Conservation (phyloP, 1,140 invertebrate genomes). For the Paracyclopina nana region DNA sequence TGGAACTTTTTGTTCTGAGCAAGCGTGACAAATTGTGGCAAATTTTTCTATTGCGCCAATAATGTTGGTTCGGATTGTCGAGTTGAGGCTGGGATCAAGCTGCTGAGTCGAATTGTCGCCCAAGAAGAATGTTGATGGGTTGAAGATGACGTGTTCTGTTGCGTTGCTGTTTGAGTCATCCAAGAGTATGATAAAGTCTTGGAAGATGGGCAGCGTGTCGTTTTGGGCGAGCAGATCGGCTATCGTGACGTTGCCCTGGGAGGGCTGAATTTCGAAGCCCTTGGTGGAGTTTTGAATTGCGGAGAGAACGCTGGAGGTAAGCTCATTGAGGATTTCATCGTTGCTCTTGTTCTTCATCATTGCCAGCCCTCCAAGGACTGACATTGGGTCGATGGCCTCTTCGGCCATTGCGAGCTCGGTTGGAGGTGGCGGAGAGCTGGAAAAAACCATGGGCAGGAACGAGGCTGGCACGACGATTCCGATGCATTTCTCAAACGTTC, state of each 20-base stretch:
- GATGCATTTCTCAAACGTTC: conserved; percentile 3
- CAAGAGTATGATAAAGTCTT: neutral
- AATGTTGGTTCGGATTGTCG: neutral
- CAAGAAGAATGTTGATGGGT: neutral
- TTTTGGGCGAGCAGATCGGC: neutral
- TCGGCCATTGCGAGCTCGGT: no score
- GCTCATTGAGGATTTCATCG: no score
- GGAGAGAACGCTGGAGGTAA: no score
- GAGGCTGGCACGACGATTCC: conserved; percentile 4
- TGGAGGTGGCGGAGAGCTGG: no score
- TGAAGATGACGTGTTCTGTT: conserved; percentile 6
- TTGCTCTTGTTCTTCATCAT: no score
- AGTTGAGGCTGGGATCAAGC: neutral
- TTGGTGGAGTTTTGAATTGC: no score
- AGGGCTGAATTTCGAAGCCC: no score
- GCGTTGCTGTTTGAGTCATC: neutral
- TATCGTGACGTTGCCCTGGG: neutral
- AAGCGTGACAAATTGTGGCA: conserved; percentile 1
- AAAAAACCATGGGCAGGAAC: no score
- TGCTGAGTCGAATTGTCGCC: neutral
- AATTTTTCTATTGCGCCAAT: neutral
- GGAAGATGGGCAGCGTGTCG: conserved; percentile 13
- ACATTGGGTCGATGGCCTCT: no score
- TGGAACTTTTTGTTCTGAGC: neutral
- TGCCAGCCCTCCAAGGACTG: no score